Evolutionary conservation across 1,140 invertebrate species (phyloP), one percentile per base, ranked within the genome.

Genomic region (Drosophila saltans): DNA sequence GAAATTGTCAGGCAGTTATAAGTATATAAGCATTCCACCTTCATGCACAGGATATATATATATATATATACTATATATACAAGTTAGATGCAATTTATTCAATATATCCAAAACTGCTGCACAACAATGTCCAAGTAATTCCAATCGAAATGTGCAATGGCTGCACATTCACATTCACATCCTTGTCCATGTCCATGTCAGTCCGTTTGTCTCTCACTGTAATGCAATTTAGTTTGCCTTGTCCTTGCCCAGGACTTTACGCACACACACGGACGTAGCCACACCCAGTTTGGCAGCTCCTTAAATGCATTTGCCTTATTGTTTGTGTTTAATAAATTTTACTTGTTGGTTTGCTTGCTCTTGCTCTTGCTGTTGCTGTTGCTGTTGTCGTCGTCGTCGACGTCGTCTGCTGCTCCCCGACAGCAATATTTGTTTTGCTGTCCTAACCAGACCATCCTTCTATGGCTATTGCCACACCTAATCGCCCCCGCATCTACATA

Each of bases 321-420:
- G 84, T 89, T 89, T 89, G 84, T 89, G 84, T 89, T 88, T 90
- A 89, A 89, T 89, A 89, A 89, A 89, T 89, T 89, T 84, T 88
- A 70, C 80, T 70, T 89, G 77, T 75, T 81, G 80, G 80, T 80
- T 80, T 88, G 64, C 60, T 72, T 41, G 40, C 41, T 33, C 56
- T 6, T 36, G 40, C 57, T 21, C 36, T 21, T 65, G 28, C 28
- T 3, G 56, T 45, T 16, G 16, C 16, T 16, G 16, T 16, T 16
- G 16, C 0, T 0, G 64, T 6, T 28, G 40, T 57, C 11, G 41
- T 21, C 61, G 40, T 57, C 11, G 41, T 21, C 61, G 28, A 24
- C 1, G 57, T 48, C 67, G 55, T 65, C 26, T 62, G 61, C 69
- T 80, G 77, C n/a, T 36, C 33, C 33, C 78, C 71, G 69, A 52